Evolutionary conservation across 2,113 vertebrate species (phyloP), one percentile per base, ranked within the genome.

Genomic region (Tor tambroides): DNA sequence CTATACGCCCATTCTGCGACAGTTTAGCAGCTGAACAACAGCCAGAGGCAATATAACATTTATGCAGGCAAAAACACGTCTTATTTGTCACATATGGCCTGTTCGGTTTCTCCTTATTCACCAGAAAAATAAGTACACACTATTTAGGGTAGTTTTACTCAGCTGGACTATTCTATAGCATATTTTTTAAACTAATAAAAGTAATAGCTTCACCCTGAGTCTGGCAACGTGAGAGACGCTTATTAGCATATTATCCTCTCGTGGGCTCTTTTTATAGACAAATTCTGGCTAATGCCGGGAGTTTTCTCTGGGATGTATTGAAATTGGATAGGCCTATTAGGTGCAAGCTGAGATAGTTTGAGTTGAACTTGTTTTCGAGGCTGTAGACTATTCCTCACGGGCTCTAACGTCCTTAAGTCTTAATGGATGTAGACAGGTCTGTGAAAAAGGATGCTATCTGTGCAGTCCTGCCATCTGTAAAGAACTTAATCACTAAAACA

Each of bases 401-500:
- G 63, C 11, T 46, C 41, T 71, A 14, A 51, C 10, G 43, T 83
- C 63, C 65, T 83, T 69, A 63, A 54, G 65, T 71, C 4, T 69
- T 83, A 71, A 83, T 83, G 23, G 38, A 76, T 61, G 75, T 43
- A 83, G 35, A 56, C 38, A 6, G 86, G 51, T 32, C 51, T 71
- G 43, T 63, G 63, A 51, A 59, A 78, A 77, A 71, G 69, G 59
- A 80, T 56, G 65, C 28, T 61, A 81, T 87, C 85, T 46, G 69
- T 78, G 67, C 32, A n/a, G 51, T 56, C 21, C 51, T 61, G 78
- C 32, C 71, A 61, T 75, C 79, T 38, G 28, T 86, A 77, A 67
- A 79, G 51, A 41, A 32, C 77, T 79, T 88, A 85, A 85, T 87
- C 82, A 76, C 72, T 79, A 67, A 19, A 87, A 88, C 83, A 90